Base-by-base conservation (phyloP, 2,888 invertebrate species). In the Acrocyrtus sp. region DNA sequence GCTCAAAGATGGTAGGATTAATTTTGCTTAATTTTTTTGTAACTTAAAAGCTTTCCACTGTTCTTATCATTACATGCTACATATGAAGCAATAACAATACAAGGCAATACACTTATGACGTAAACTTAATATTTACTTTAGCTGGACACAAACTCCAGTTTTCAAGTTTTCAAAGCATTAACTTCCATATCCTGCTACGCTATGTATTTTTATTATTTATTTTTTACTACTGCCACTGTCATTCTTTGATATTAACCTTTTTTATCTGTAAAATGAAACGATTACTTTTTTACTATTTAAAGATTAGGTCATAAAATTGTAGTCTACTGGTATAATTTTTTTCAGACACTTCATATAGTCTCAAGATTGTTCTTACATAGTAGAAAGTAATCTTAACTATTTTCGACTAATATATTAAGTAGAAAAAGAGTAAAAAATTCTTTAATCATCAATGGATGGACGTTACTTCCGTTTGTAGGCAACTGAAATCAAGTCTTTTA, bases 401-500 rank as follows among this genome's bases (percentile, higher is more conserved):
- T 54, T 54, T 54, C 34, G 22, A 48, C 34, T 60, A 48, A 63
- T 43, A 17, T 22, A 21, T 8, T 50, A 15, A 8, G 27, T 27
- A 24, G 12, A 39, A 29, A 60, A 48, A 41, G 47, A 17, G 26
- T 60, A 29, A 26, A 48, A 60, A 60, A 47, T 24, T 4, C 27
- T 19, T 12, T n/a, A 34, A 26, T 17, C 43, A 45, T 58, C 29
- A 21, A 21, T 60, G 47, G 60, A 60, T 60, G 60, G 60, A 48
- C 19, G 12, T 43, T 47, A 47, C 15, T 56, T 56, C 47, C 54
- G 22, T 24, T 63, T 58, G 5, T 45, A 72, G 72, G 72, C 72
- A 72, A 72, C 72, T 54, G 41, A 72, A 72, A 65, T 65, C 41
- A 72, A 72, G 72, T 72, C 72, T 72, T 72, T 65, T 72, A n/a